Percentiles rank a stretch among this genome's conserved stretches.
Evolutionary conservation across 1,140 invertebrate species (phyloP).

Genomic region (Phymorhynchus buccinoides): DNA sequence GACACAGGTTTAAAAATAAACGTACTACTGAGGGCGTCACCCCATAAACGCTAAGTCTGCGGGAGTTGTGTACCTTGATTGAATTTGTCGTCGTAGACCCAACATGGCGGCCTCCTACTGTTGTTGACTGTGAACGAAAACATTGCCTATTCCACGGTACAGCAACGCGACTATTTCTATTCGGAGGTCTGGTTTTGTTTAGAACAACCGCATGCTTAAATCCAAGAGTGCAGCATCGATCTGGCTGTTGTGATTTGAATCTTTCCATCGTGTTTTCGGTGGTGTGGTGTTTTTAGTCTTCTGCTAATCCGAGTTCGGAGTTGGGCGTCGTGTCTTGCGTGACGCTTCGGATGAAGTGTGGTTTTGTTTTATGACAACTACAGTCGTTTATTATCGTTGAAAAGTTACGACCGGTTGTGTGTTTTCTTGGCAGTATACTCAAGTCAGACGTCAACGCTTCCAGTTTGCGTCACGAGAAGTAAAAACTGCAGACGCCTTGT

Average conservation of each 20-base stretch:
- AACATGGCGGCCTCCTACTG: conserved; percentile 29
- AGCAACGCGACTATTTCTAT: neutral
- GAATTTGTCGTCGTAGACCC: conserved; percentile 32
- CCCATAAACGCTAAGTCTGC: neutral
- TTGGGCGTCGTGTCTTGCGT: neutral
- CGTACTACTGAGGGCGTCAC: neutral
- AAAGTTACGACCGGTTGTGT: neutral
- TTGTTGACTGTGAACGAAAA: conserved; percentile 19
- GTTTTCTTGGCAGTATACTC: conserved; percentile 19
- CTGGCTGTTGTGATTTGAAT: neutral
- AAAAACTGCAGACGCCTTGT: neutral
- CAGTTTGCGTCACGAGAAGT: neutral
- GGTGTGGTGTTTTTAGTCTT: neutral
- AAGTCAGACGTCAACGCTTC: no score
- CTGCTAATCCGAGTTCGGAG: neutral
- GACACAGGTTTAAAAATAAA: neutral
- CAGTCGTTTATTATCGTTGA: neutral
- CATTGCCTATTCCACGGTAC: neutral
- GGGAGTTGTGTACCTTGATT: conserved; percentile 22
- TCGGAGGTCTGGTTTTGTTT: neutral
- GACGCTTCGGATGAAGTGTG: neutral
- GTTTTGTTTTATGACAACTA: neutral
- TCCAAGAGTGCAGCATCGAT: neutral
- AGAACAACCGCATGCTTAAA: neutral
- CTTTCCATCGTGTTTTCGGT: neutral